Evolutionary conservation across 2,888 invertebrate species (phyloP).

Genomic region (Drosophila pegasa): DNA sequence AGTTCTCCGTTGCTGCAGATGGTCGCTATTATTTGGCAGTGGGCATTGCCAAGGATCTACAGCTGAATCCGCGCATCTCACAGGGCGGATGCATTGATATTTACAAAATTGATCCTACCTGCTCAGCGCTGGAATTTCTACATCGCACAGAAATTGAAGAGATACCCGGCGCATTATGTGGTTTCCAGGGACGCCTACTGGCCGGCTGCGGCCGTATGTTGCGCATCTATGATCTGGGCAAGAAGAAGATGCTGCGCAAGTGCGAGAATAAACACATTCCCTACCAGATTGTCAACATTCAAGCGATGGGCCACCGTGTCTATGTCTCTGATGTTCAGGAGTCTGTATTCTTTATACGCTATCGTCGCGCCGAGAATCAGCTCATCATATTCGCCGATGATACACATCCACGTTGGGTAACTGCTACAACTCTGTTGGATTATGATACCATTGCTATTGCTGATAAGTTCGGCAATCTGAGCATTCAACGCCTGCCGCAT

Average conservation of each 20-base stretch:
- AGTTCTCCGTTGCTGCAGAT: constrained; percentile 88
- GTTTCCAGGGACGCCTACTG: constrained; percentile 95
- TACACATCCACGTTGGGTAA: constrained; percentile 98
- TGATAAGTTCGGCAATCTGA: constrained; percentile 99
- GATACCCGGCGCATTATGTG: constrained; percentile 94
- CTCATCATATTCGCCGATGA: constrained; percentile 99
- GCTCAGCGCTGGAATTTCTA: constrained; percentile 94
- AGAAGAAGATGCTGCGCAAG: constrained; percentile 97
- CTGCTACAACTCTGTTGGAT: constrained; percentile 95
- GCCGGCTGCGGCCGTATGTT: constrained; percentile 97
- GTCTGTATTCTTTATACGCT: constrained; percentile 97
- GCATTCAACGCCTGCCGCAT: constrained; percentile 94
- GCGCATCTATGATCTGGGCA: constrained; percentile 97
- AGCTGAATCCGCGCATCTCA: constrained; percentile 94
- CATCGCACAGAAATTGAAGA: constrained; percentile 98
- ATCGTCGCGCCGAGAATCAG: constrained; percentile 98
- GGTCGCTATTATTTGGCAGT: constrained; percentile 89
- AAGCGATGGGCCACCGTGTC: constrained; percentile 96
- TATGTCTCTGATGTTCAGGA: constrained; percentile 98
- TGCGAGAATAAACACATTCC: constrained; percentile 99
- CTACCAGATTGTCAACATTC: constrained; percentile 96
- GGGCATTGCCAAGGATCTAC: constrained; percentile 95
- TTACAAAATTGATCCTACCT: constrained; percentile 89
- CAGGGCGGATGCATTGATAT: constrained; percentile 94
- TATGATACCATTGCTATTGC: constrained; percentile 98